Evolutionary conservation across 2,113 vertebrate species (phyloP).

Genomic region (Hypocryptadius cinnamomeus): DNA sequence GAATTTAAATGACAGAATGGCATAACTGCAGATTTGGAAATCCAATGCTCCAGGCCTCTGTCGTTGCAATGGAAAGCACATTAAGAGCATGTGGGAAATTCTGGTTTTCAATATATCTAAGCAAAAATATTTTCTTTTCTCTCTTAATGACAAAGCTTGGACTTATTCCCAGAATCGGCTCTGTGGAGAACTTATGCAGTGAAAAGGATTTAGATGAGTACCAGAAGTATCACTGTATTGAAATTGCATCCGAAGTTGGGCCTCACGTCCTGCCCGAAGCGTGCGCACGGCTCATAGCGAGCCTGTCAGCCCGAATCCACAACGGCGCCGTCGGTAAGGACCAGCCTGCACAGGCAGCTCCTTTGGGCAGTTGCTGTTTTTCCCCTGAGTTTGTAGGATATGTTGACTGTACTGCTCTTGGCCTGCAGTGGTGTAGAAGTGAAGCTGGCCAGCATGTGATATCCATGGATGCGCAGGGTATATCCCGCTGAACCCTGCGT

Average conservation of each 20-base stretch:
- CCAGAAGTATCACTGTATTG: constrained; percentile 72
- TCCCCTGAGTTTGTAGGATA: not conserved
- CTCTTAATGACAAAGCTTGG: constrained; percentile 71
- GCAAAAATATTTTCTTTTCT: constrained; percentile 38
- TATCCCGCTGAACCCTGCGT: fast-evolving
- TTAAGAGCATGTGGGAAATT: constrained; percentile 2
- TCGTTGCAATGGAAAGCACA: not conserved
- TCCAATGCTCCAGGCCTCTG: not conserved
- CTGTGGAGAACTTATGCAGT: constrained; percentile 74
- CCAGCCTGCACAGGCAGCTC: not conserved
- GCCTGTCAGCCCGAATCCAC: constrained; percentile 80
- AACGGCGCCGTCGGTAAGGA: constrained; percentile 76
- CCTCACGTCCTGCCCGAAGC: constrained; percentile 53
- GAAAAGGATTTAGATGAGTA: constrained; percentile 70
- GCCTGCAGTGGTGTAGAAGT: not conserved
- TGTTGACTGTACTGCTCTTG: not conserved
- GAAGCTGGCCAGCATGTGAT: not conserved
- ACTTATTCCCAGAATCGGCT: constrained; percentile 76
- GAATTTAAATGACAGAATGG: not conserved
- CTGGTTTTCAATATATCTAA: not conserved
- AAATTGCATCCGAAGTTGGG: constrained; percentile 62
- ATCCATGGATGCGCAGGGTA: not conserved
- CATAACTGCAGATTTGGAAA: not conserved
- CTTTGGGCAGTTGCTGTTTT: not conserved
- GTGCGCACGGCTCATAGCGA: constrained; percentile 71